A percentile compares a stretch with the other conserved stretches of the same genome.
Evolutionary conservation across 2,888 invertebrate genomes (phyloP).

Genomic region (Hedychridium roseum): DNA sequence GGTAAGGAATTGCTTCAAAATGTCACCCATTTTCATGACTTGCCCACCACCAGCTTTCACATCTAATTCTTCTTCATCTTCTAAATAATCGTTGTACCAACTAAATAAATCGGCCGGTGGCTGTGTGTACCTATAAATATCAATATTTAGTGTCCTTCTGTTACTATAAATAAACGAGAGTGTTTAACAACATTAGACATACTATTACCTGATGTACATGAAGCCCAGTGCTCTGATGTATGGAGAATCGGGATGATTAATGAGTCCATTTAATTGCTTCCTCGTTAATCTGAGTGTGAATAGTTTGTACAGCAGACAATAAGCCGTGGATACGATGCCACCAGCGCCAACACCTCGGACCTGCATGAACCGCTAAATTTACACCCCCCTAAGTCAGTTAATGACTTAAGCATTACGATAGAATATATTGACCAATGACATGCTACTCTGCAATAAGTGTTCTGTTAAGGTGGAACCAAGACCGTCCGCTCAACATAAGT

Average conservation of each 20-base stretch:
- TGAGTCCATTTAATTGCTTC: constrained; percentile 95
- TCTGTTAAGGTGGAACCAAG: constrained; percentile 28
- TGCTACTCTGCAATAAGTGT: constrained; percentile 46
- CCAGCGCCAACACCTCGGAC: constrained; percentile 99
- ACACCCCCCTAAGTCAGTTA: constrained; percentile 43
- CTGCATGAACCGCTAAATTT: constrained; percentile 65
- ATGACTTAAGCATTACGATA: constrained; percentile 41
- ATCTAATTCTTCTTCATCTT: constrained; percentile 96
- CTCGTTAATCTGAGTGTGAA: constrained; percentile 96
- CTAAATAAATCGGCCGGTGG: constrained; percentile 95
- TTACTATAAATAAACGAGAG: neutral
- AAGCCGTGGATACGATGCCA: constrained; percentile 99
- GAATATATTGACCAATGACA: constrained; percentile 41
- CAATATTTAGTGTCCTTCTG: neutral
- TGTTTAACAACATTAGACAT: constrained; percentile 1
- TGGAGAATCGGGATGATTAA: constrained; percentile 95
- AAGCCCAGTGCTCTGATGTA: constrained; percentile 95
- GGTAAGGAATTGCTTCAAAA: constrained; percentile 90
- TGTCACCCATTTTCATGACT: constrained; percentile 89
- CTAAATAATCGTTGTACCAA: constrained; percentile 96
- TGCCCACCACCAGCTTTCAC: constrained; percentile 98
- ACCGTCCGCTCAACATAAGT: constrained; percentile 12
- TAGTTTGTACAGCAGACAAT: constrained; percentile 97
- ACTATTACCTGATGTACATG: constrained; percentile 74
- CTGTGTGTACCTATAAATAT: constrained; percentile 86